phyloP scores from a whole-genome alignment of 2,113 vertebrate species.

The Rhipidura dahli region DNA sequence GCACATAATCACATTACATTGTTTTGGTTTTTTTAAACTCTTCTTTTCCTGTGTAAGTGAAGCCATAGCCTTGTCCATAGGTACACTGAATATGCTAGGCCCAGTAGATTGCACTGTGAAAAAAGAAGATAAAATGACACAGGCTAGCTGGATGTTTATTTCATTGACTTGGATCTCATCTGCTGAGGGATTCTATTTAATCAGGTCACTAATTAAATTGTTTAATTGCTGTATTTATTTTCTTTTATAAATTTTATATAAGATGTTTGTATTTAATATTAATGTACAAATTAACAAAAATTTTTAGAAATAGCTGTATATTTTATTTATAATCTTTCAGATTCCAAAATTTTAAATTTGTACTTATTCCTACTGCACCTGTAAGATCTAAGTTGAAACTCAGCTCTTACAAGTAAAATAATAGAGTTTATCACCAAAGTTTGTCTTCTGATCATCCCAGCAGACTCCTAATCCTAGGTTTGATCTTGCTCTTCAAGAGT shows the following conservation, averaged over 20 bases:
- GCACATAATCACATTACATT: neutral
- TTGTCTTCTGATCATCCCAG: neutral
- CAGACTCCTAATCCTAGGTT: neutral
- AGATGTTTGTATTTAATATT: neutral
- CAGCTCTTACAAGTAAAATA: neutral
- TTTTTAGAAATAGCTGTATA: neutral
- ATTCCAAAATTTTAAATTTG: neutral
- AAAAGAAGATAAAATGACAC: neutral
- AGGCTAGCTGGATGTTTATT: neutral
- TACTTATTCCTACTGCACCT: neutral
- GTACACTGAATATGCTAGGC: neutral
- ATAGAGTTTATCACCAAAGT: neutral
- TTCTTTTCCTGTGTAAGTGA: neutral
- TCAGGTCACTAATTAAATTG: neutral
- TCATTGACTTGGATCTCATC: neutral
- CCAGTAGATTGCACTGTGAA: neutral
- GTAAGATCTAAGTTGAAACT: neutral
- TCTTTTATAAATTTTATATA: neutral
- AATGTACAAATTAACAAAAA: neutral
- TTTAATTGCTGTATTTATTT: neutral
- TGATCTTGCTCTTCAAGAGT: neutral
- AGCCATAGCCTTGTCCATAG: neutral
- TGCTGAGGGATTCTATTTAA: neutral
- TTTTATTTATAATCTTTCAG: neutral
- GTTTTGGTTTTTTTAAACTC: neutral